Conservation (phyloP, 2,888 invertebrate species). For the Drosophila trichaetosa region DNA sequence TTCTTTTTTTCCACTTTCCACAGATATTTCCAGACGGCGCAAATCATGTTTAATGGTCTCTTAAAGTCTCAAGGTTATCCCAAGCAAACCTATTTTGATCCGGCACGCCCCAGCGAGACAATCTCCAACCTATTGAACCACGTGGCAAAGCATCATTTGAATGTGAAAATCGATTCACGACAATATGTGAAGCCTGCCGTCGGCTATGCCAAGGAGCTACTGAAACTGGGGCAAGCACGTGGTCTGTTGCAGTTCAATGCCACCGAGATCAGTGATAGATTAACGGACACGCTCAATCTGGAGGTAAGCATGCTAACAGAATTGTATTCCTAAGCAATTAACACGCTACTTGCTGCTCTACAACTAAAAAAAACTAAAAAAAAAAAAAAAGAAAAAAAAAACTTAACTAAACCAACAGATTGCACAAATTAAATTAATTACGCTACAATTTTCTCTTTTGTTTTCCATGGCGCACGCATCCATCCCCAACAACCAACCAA, state of each 20-base stretch:
- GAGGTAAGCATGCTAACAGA: slow-evolving; percentile 85
- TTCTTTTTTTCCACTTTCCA: slow-evolving; percentile 39
- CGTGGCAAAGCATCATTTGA: slow-evolving; percentile 89
- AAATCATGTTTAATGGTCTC: slow-evolving; percentile 91
- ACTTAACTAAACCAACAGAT: slow-evolving; percentile 30
- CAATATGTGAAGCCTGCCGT: slow-evolving; percentile 91
- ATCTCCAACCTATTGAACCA: slow-evolving; percentile 89
- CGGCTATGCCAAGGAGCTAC: slow-evolving; percentile 89
- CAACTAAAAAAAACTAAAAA: neutral
- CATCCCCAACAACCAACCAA: slow-evolving; percentile 31
- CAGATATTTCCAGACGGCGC: slow-evolving; percentile 89
- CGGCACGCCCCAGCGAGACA: slow-evolving; percentile 89
- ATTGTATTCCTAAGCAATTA: slow-evolving; percentile 31
- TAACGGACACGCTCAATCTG: slow-evolving; percentile 92
- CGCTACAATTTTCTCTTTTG: slow-evolving; percentile 62
- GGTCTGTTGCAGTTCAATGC: slow-evolving; percentile 89
- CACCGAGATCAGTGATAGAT: slow-evolving; percentile 89
- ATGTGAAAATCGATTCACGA: slow-evolving; percentile 89
- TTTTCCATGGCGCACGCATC: slow-evolving; percentile 33
- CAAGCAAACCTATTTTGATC: slow-evolving; percentile 89
- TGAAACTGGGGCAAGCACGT: slow-evolving; percentile 89
- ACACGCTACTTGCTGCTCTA: slow-evolving; percentile 10
- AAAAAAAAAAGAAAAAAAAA: slow-evolving; percentile 6
- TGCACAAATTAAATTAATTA: slow-evolving; percentile 74
- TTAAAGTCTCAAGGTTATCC: slow-evolving; percentile 91